Base-by-base conservation (phyloP, 2,113 vertebrate species). In the Pogona vitticeps region DNA sequence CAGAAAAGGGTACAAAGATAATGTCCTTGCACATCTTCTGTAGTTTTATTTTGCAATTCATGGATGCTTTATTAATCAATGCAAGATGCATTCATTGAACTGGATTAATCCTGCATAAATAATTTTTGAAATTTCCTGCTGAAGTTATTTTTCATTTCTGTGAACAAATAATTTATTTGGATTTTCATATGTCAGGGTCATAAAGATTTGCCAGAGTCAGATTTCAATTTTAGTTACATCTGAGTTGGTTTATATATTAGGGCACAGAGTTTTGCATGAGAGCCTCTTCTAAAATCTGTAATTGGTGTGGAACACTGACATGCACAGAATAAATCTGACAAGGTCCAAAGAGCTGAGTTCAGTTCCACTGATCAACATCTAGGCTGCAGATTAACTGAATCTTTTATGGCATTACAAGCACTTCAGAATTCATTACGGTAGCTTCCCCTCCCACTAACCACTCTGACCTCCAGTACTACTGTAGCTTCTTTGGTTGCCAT, bases 101-200 rank as follows among this genome's bases (percentile, higher is more conserved):
- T 95, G 96, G 96, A 96, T 97, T 97, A 97, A 97, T 97, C 94
- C 96, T 96, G 95, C 95, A 96, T 96, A 97, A 97, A 96, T 97
- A 97, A 97, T 97, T 97, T 85, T 93, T 93, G 95, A 97, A 96
- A 96, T 95, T 96, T 95, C 95, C 95, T 97, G 96, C 93, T 94
- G 94, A 94, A 94, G 94, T 96, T 97, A 96, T 96, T 96, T 96
- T 94, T 96, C 96, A 96, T 97, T 97, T 96, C 96, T 97, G 95
- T 96, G 95, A 97, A 96, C 94, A 96, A 97, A 96, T 96, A 91
- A 95, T 94, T 95, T 96, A 95, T 96, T 95, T 96, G 96, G 96
- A 96, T 97, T 97, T 97, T 97, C 96, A 96, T 96, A 96, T 96
- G 96, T 97, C 96, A 97, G 96, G 97, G 97, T 97, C 95, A 96